phyloP scores from a whole-genome alignment of 2,797 vertebrate species.

The Rhincodon typus region DNA sequence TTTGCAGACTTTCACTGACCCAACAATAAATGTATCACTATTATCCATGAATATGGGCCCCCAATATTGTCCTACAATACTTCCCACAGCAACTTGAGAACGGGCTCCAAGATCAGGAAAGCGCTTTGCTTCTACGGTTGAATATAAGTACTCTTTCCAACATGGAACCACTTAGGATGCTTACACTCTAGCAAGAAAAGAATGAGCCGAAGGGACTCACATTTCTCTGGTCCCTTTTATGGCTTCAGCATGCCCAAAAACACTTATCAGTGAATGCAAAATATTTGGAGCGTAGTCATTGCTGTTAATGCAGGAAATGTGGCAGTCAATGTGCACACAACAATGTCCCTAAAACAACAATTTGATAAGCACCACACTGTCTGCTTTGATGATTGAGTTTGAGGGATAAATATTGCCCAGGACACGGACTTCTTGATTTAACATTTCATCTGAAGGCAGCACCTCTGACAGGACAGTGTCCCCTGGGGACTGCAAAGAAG shows the following conservation, averaged over 20 bases:
- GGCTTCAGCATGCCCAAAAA: neutral
- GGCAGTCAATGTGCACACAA: neutral
- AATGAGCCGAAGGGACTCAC: neutral
- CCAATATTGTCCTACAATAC: neutral
- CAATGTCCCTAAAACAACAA: neutral
- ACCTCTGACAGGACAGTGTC: neutral
- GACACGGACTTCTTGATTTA: neutral
- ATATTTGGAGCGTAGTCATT: neutral
- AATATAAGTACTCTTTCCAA: neutral
- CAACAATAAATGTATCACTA: neutral
- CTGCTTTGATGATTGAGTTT: neutral
- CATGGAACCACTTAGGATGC: neutral
- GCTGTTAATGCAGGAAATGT: neutral
- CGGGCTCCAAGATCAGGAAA: neutral
- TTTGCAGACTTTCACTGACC: too few relatives aligned
- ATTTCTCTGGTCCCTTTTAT: neutral
- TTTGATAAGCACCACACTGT: neutral
- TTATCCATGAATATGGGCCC: neutral
- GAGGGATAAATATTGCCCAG: neutral
- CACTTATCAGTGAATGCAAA: too few relatives aligned
- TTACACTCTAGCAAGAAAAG: neutral
- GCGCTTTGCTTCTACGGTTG: neutral
- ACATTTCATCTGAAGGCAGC: neutral
- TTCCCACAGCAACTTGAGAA: neutral
- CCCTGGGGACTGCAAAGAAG: neutral